Conservation (phyloP, 2,113 vertebrate species). For the Okapia johnstoni region DNA sequence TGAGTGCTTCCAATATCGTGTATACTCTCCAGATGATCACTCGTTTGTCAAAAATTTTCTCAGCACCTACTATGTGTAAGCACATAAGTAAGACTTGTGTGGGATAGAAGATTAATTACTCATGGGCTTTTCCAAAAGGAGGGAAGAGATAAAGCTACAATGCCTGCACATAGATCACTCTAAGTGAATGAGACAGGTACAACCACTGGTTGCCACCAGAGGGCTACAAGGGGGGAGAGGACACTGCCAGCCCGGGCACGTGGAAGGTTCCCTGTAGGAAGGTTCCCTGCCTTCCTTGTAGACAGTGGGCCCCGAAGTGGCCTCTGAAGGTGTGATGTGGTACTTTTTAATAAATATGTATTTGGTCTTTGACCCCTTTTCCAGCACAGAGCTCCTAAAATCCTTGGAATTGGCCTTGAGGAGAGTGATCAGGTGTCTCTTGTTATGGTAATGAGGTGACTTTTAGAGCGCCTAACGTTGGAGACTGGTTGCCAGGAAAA, state of each 20-base stretch:
- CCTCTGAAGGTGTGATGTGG: not conserved
- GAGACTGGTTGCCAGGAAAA: not conserved
- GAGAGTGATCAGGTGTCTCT: not conserved
- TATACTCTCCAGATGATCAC: not conserved
- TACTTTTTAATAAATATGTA: not conserved
- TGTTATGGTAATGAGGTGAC: not conserved
- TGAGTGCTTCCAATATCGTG: not conserved
- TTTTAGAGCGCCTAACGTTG: not conserved
- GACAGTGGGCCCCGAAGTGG: not conserved
- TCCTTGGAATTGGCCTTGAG: not conserved
- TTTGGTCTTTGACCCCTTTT: not conserved
- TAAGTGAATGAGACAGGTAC: no score
- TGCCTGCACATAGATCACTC: not conserved
- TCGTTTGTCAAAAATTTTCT: not conserved
- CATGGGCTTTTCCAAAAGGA: not conserved
- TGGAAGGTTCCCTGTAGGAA: no score
- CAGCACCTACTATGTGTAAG: not conserved
- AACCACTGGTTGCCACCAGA: accelerated
- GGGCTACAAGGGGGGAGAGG: not conserved
- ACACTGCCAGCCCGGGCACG: not conserved
- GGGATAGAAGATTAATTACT: not conserved
- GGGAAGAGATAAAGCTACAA: not conserved
- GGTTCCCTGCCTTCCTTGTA: not conserved
- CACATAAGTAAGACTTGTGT: not conserved
- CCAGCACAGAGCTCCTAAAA: not conserved